A percentile compares a stretch with the other conserved stretches of the same genome.
Evolutionary conservation across 2,113 vertebrate genomes (phyloP).

Genomic region (Gobius niger): DNA sequence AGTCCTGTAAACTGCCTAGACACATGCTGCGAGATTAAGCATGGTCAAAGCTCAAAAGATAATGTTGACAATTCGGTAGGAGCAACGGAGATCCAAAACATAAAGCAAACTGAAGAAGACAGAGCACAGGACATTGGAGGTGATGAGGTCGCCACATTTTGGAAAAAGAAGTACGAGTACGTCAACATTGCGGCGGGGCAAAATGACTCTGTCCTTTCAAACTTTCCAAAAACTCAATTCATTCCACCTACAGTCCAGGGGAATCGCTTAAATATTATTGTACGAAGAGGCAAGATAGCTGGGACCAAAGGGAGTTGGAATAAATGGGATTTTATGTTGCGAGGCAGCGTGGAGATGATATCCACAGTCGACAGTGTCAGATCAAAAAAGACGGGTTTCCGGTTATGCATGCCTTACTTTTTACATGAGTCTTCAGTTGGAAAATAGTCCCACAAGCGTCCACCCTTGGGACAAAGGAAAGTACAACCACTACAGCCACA

Average conservation of each 20-base stretch:
- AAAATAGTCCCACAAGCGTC: neutral
- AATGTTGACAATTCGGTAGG: conserved; percentile 56
- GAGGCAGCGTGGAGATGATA: neutral
- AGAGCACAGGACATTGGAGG: conserved; percentile 63
- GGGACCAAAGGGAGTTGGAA: neutral
- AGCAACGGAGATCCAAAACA: conserved; percentile 40
- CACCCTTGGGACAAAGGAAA: neutral
- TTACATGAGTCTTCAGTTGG: neutral
- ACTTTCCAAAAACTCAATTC: conserved; percentile 43
- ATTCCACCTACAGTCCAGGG: neutral
- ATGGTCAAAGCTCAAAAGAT: conserved; percentile 2
- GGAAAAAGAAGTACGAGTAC: conserved; percentile 39
- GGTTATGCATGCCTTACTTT: neutral
- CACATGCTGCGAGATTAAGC: no score
- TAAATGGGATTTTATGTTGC: neutral
- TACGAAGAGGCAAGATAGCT: neutral
- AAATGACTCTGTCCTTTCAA: conserved; percentile 34
- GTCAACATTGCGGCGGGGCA: conserved; percentile 17
- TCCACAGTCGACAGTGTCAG: neutral
- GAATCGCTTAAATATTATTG: conserved; percentile 8
- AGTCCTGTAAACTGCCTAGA: no score
- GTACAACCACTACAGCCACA: neutral
- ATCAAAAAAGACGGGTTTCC: neutral
- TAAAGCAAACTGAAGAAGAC: conserved; percentile 52
- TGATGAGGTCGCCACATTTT: conserved; percentile 28